Base-by-base conservation (phyloP, 2,113 vertebrate genomes). In the Opisthocomus hoazin region DNA sequence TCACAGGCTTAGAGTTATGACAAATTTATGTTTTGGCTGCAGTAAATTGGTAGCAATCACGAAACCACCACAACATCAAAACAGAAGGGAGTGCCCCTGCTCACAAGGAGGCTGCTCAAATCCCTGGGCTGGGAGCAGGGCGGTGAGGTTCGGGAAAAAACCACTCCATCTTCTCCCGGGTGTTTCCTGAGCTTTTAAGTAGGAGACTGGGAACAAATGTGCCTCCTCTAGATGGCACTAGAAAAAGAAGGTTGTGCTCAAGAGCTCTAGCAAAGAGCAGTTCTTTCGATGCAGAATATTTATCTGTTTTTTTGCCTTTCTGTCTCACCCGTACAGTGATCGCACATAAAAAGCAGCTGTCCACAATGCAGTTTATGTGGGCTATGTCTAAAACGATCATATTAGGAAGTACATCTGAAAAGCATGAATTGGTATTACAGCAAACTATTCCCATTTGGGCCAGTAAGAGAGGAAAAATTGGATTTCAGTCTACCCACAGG, bases 21-120 rank as follows among this genome's bases (percentile, higher is more conserved):
- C 97, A 98, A 98, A 98, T 98, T 98, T 97, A 98, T 98, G 97
- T 98, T 98, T 98, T 98, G 98, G 98, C 98, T 98, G 96, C 96
- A 76, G 96, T 98, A 97, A 98, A 98, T 96, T 95, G 90, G 97
- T 97, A 98, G 96, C 97, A 94, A 98, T 98, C 96, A 97, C 83
- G 80, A 98, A 98, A 98, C 96, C 93, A 98, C 95, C 95, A 97
- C 98, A 98, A 98, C 97, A 98, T 97, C 87, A 98, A 98, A 99
- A 98, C 97, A 98, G 92, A 98, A 90, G 89, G 96, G 92, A 98
- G 89, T 16, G 57, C 71, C 93, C 94, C 94, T 6, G 84, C 93
- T 87, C 97, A 89, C 65, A 84, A 95, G 93, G 84, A 94, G 88
- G 56, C 57, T 71, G 58, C 93, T 97, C 90, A 94, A 70, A 95